Conservation (phyloP, 2,888 invertebrate species). For the Chironomus tentans region DNA sequence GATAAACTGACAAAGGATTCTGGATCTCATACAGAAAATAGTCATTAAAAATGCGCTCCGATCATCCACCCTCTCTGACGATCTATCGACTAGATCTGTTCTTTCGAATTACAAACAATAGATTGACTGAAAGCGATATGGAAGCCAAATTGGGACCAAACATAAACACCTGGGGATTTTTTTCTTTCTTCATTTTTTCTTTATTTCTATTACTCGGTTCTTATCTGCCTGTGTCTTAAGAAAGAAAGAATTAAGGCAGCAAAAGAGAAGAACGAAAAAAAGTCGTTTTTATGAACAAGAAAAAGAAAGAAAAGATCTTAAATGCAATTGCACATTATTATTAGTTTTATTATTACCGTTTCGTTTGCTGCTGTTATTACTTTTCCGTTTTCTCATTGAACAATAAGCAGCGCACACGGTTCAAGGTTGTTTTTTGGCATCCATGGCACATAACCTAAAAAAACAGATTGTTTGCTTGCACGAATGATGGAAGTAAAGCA, state of each 20-base stretch:
- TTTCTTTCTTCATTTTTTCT: not conserved
- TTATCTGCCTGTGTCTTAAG: too few species aligned
- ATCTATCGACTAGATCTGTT: not conserved
- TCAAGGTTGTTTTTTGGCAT: not conserved
- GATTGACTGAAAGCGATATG: not conserved
- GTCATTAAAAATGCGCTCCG: too few species aligned
- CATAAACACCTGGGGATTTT: not conserved
- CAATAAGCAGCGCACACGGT: not conserved
- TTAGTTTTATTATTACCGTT: not conserved
- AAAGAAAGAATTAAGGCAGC: not conserved
- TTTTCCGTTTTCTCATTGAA: not conserved
- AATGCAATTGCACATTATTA: conserved; percentile 11
- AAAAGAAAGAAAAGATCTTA: not conserved
- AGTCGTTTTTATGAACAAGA: not conserved
- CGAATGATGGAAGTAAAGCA: not conserved
- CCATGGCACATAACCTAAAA: not conserved
- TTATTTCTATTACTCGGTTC: too few species aligned
- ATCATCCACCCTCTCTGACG: too few species aligned
- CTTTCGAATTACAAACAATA: not conserved
- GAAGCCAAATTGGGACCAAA: not conserved
- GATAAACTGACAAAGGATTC: too few species aligned
- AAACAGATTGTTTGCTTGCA: not conserved
- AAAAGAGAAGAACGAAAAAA: not conserved
- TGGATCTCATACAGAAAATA: too few species aligned
- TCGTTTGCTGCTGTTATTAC: not conserved